These are phyloP conservation scores for Chloropsis hardwickii DNA, from an alignment of 2,113 vertebrate genomes.

Conservation along the genomic window DNA sequence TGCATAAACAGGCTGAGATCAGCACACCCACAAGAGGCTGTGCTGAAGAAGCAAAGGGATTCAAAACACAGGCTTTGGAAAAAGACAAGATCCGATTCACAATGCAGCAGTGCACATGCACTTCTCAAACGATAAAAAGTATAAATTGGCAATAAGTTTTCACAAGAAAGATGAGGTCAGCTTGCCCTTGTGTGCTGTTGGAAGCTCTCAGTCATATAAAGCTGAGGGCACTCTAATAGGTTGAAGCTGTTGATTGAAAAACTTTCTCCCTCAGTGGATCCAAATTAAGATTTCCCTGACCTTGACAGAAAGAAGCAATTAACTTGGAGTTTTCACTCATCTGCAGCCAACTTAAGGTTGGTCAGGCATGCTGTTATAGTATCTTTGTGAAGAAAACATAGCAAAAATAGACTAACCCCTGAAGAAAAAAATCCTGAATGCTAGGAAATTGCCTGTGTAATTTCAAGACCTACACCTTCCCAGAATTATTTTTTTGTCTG, in stretches of 20 bases:
- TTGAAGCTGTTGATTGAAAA: not conserved
- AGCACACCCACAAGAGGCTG: not conserved
- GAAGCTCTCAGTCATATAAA: not conserved
- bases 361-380: not conserved
- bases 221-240: not conserved
- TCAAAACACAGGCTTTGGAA: not conserved
- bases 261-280: not conserved
- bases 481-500: not conserved
- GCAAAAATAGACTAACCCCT: not conserved
- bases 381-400: not conserved
- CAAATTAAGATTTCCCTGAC: constrained; percentile 12
- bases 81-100: not conserved
- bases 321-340: not conserved
- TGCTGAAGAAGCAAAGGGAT: not conserved
- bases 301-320: constrained; percentile 30
- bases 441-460: not conserved
- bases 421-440: not conserved
- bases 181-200: not conserved
- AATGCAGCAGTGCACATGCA: not conserved
- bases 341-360: not conserved
- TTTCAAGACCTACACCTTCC: not conserved
- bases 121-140: not conserved
- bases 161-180: not conserved
- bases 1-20: not conserved
- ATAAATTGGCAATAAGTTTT: not conserved